Evolutionary conservation across 1,140 invertebrate genomes (phyloP), one percentile per base, ranked within the genome.

Genomic region (Panagrolaimus sp.): DNA sequence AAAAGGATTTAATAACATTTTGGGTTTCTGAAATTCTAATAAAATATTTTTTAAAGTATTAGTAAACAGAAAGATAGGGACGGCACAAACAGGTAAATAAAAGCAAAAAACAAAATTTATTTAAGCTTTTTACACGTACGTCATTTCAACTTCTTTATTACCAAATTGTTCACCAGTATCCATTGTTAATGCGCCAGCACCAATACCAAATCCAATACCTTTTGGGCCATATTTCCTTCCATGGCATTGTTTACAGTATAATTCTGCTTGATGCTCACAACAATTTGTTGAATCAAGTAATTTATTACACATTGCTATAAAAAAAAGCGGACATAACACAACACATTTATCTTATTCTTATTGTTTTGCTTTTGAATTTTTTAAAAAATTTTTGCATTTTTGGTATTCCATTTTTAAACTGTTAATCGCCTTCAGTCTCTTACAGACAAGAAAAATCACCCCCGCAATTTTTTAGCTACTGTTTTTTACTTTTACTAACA

Each of bases 181-280:
- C 91, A 93, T 98, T 85, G 91, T 94, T 74, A 98, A 88, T 83
- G 92, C 92, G 70, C 93, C 96, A 82, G 94, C 95, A 80, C 96
- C 96, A 84, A 92, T 91, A 74, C 96, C 96, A 85, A 97, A 98
- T 77, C 96, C 93, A 73, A 93, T 91, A 65, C 93, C 93, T 84
- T 92, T 93, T 20, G 93, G 92, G 47, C 94, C 94, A 83, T 89
- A 96, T 84, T 91, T 90, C 71, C 91, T 88, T 63, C 90, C 90
- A 85, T 96, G 95, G 85, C 94, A 97, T 70, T 89, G 87, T 80
- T 90, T 89, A 86, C 94, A 98, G 87, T 93, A 97, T 78, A 98
- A 91, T 80, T 94, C 90, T 67, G 90, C 91, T 83, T 94, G 91
- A 66, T 93, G 93, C 77, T 96, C 92, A 81, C 91, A 92, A 65